These are phyloP conservation scores for Watsonalla cultraria DNA, from an alignment of 2,888 invertebrate species.

Conservation along the genomic window DNA sequence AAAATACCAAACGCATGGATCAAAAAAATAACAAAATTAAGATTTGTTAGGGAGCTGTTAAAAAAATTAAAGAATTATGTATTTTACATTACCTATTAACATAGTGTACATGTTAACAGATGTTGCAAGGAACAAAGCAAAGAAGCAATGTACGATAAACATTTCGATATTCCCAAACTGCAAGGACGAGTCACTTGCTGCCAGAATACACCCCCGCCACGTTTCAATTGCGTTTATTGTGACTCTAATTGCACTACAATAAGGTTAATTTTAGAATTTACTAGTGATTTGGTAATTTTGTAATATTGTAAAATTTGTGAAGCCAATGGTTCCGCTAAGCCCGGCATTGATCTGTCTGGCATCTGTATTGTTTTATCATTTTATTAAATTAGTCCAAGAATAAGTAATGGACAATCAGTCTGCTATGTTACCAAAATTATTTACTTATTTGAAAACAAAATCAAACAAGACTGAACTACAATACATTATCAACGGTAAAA, in stretches of 20 bases:
- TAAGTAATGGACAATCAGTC: neutral
- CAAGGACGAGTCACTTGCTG: constrained; percentile 19
- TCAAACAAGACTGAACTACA: no score
- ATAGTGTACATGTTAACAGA: no score
- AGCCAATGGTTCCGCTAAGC: constrained; percentile 52
- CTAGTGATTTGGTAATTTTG: constrained; percentile 5
- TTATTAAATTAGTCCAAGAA: constrained; percentile 14
- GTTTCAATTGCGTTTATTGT: constrained; percentile 9
- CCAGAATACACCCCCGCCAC: constrained; percentile 22
- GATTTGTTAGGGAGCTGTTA: no score
- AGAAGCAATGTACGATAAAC: constrained; percentile 32
- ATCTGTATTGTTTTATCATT: constrained; percentile 28
- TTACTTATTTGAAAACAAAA: neutral
- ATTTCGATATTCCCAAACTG: constrained; percentile 16
- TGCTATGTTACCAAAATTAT: neutral
- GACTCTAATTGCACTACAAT: constrained; percentile 5
- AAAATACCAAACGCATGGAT: no score
- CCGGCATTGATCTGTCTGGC: constrained; percentile 59
- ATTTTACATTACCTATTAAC: no score
- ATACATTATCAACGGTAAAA: no score
- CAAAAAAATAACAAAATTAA: no score
- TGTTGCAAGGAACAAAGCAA: no score
- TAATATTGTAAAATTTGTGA: constrained; percentile 24
- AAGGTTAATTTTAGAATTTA: constrained; percentile 19
- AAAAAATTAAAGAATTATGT: no score